These are phyloP conservation scores for Drosophila ustulata DNA, from an alignment of 2,888 invertebrate genomes.

Conservation along the genomic window DNA sequence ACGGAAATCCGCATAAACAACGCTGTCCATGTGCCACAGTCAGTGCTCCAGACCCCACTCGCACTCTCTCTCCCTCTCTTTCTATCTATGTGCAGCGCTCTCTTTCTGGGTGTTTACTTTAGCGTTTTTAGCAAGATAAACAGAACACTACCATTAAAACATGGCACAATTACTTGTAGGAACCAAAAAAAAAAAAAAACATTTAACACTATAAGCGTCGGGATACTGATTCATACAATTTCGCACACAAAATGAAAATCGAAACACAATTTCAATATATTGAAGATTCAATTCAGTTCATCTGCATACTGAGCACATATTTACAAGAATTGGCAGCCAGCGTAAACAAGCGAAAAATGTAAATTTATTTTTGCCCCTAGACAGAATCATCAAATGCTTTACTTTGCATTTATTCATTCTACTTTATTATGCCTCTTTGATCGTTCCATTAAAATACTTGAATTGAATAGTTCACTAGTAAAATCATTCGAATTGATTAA, in stretches of 20 bases:
- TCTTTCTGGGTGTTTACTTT: conserved; percentile 64
- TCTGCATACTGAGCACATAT: conserved; percentile 17
- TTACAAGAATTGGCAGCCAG: conserved; percentile 15
- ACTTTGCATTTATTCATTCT: conserved; percentile 16
- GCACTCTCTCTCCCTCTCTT: conserved; percentile 7
- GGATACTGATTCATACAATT: conserved; percentile 32
- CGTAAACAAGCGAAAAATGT: conserved; percentile 26
- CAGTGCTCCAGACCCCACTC: conserved; percentile 15
- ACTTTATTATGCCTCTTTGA: conserved; percentile 19
- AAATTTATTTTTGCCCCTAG: conserved; percentile 11
- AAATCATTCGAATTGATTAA: conserved; percentile 24
- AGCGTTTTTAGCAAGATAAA: conserved; percentile 76
- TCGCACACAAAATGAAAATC: conserved; percentile 3
- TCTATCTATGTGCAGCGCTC: conserved; percentile 13
- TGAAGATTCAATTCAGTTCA: conserved; percentile 22
- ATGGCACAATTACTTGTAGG: conserved; percentile 63
- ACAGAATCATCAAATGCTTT: conserved; percentile 11
- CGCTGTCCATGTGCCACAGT: conserved; percentile 57
- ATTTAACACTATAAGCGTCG: conserved; percentile 33
- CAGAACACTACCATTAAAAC: conserved; percentile 55
- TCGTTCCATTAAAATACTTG: conserved; percentile 6
- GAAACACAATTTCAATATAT: conserved; percentile 24
- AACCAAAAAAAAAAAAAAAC: conserved; percentile 17
- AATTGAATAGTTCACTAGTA: conserved; percentile 10
- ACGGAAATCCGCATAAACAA: conserved; percentile 82